Base-by-base conservation (phyloP, 2,113 vertebrate genomes). In the Chinchilla lanigera region DNA sequence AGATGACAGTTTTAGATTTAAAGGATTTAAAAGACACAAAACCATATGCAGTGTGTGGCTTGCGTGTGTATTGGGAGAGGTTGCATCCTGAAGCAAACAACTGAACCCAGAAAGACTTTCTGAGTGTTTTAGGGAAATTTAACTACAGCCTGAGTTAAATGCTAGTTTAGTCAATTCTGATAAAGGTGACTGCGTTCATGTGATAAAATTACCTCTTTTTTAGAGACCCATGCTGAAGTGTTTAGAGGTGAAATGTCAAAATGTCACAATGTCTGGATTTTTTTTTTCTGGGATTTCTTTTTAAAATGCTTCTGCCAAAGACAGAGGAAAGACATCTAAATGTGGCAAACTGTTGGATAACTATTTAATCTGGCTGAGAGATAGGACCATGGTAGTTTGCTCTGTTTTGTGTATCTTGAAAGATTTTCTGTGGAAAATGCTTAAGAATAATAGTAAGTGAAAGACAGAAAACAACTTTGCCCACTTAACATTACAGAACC, bases 41-140 rank as follows among this genome's bases (percentile, higher is more conserved):
- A 10, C 50, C 16, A 47, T 19, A 61, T 16, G 20, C 33, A 28
- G 10, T 44, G 24, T 41, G 1, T 77, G 1, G 35, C 50, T 5
- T 58, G 30, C 33, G 61, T 61, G 44, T 69, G 50, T 58, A 75
- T 7, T 47, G 30, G 47, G 77, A 33, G 30, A 5, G 8, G 11
- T 24, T 71, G 60, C 50, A 33, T 90, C 17, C 81, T 73, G 92
- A 92, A 87, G 60, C n/a, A 82, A 86, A 28, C 24, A 75, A 94
- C 77, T 44, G 13, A 38, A 87, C 19, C 78, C 41, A 24, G 20
- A 56, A 85, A 65, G 28, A 58, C 58, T 78, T 12, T 16, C 33
- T 35, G 28, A 69, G 56, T 75, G 41, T 77, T 75, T 13, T 12
- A 35, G 26, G 44, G 24, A 91, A 82, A 83, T 77, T 3, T 28